These are phyloP conservation scores for Tenthredo scrophulariae DNA, from an alignment of 2,888 invertebrate genomes.

Conservation along the genomic window DNA sequence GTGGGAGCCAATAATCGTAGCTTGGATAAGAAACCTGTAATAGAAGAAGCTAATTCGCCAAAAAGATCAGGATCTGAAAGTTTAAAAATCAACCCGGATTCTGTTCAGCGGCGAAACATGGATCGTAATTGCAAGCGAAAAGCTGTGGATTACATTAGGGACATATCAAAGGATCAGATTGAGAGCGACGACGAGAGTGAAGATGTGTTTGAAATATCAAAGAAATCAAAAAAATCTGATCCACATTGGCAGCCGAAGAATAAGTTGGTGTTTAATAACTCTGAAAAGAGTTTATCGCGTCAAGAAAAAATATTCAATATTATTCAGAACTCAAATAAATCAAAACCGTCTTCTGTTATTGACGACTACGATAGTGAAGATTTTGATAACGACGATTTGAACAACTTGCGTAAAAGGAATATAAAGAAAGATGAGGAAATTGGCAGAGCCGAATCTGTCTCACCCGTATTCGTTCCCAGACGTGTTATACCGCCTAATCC, in stretches of 20 bases:
- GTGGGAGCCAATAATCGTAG: constrained; percentile 64
- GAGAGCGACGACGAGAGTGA: not conserved
- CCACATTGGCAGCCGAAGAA: not conserved
- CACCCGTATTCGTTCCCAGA: constrained; percentile 58
- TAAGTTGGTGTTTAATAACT: not conserved
- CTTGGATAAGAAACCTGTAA: constrained; percentile 62
- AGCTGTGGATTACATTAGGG: constrained; percentile 11
- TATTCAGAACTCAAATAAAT: not conserved
- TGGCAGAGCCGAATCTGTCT: not conserved
- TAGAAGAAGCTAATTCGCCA: constrained; percentile 50
- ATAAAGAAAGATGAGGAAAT: constrained; percentile 7
- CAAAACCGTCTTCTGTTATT: not conserved
- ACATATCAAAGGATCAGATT: not conserved
- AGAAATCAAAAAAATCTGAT: constrained; percentile 3
- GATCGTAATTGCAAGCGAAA: constrained; percentile 47
- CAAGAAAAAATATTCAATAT: constrained; percentile 34
- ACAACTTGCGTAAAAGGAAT: constrained; percentile 5
- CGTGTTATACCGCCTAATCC: constrained; percentile 64
- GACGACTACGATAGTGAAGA: constrained; percentile 62
- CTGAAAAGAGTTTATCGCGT: not conserved
- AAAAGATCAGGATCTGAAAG: not conserved
- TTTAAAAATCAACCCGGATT: not conserved
- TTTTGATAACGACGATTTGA: constrained; percentile 42
- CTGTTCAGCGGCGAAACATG: not conserved
- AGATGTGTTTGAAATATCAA: constrained; percentile 4